Percentiles rank a stretch among this genome's conserved stretches.
Conservation (phyloP, 2,797 vertebrate genomes). For the Botia kubotai region DNA sequence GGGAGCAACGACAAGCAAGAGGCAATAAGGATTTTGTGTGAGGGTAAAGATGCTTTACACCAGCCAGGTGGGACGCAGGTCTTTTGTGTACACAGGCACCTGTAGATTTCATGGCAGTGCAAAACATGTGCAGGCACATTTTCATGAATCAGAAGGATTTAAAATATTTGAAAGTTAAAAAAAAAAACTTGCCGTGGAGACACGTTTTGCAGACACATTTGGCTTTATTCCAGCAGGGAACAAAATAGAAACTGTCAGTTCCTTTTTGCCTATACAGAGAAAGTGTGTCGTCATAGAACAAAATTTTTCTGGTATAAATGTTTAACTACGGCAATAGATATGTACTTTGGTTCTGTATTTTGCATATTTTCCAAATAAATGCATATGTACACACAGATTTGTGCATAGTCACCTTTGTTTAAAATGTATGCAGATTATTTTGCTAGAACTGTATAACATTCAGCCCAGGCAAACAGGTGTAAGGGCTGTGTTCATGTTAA, state of each 20-base stretch:
- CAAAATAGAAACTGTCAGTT: constrained; percentile 16
- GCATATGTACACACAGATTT: too few relatives aligned
- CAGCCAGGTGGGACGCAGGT: constrained; percentile 14
- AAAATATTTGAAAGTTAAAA: too few relatives aligned
- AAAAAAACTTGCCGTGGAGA: background rate
- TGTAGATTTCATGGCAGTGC: constrained; percentile 15
- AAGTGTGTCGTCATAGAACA: background rate
- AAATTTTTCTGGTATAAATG: too few relatives aligned
- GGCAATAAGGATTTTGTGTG: constrained; percentile 14
- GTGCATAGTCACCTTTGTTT: too few relatives aligned
- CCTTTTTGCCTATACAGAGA: constrained; percentile 10
- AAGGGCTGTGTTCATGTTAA: background rate
- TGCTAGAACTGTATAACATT: background rate
- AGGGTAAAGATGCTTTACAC: constrained; percentile 18
- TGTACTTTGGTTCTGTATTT: too few relatives aligned
- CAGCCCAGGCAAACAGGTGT: constrained; percentile 18
- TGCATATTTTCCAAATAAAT: too few relatives aligned
- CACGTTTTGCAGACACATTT: background rate
- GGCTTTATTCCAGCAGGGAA: background rate
- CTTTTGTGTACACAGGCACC: constrained; percentile 21
- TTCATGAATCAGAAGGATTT: constrained; percentile 11
- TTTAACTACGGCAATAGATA: too few relatives aligned
- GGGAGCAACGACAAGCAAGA: constrained; percentile 43
- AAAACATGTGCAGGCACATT: constrained; percentile 20
- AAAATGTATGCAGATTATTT: too few relatives aligned